Conservation (phyloP, 2,113 vertebrate species). For the Struthidea cinerea region DNA sequence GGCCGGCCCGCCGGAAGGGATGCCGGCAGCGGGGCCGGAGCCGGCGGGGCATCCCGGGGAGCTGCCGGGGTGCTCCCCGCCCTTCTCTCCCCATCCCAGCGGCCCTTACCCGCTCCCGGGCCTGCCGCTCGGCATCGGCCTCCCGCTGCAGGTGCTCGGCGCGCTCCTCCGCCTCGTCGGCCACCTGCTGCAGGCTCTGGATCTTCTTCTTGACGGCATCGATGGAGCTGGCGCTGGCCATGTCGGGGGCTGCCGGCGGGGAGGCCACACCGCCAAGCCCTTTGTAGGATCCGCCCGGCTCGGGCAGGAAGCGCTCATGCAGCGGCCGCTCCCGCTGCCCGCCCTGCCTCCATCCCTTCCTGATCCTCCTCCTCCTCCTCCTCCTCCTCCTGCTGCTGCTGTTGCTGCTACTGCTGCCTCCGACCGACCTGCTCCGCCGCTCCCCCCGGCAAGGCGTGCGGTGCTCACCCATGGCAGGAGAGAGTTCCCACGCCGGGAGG, state of each 20-base stretch:
- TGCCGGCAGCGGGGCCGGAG: not conserved
- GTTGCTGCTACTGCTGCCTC: not conserved
- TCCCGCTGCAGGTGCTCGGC: constrained; percentile 76
- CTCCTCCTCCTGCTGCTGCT: not conserved
- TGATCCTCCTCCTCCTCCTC: not conserved
- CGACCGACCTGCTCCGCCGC: not conserved
- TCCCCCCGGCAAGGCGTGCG: not conserved
- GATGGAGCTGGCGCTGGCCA: constrained; percentile 69
- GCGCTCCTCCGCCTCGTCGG: constrained; percentile 79
- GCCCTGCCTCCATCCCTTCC: constrained; percentile 50
- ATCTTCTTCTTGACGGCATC: constrained; percentile 84
- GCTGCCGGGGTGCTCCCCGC: not conserved
- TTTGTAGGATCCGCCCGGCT: constrained; percentile 19
- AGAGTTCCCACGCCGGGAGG: not conserved
- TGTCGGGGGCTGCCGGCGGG: not conserved
- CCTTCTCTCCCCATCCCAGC: not conserved
- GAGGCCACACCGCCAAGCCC: not conserved
- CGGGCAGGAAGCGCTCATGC: constrained; percentile 30
- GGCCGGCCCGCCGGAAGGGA: not conserved
- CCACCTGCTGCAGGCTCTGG: constrained; percentile 80
- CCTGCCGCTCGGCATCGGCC: constrained; percentile 76
- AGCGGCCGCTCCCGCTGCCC: not conserved
- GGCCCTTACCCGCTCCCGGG: constrained; percentile 69
- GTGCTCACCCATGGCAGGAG: not conserved
- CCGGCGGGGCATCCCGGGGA: not conserved